These are phyloP conservation scores for Hylaeus volcanicus DNA, from an alignment of 1,140 invertebrate genomes.

Conservation along the genomic window DNA sequence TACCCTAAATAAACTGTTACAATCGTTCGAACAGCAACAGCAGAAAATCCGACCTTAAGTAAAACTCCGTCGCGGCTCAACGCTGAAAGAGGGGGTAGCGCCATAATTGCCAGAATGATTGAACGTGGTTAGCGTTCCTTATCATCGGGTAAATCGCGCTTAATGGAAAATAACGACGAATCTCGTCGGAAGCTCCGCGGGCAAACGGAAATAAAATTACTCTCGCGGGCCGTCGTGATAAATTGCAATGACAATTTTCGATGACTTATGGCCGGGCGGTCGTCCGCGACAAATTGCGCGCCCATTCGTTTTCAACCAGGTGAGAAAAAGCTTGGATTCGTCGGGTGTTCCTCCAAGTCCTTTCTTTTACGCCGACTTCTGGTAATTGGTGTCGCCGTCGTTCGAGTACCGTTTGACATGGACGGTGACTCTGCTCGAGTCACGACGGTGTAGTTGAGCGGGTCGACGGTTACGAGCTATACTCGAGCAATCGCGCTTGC, in stretches of 20 bases:
- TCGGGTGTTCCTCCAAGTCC: neutral
- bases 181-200: slow-evolving; percentile 22
- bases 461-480: neutral
- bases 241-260: slow-evolving; percentile 54
- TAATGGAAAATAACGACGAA: slow-evolving; percentile 41
- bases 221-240: slow-evolving; percentile 12
- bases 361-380: neutral
- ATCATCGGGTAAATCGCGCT: slow-evolving; percentile 14
- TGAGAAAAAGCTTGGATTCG: slow-evolving; percentile 39
- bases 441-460: slow-evolving; percentile 11
- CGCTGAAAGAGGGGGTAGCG: neutral
- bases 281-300: slow-evolving; percentile 41
- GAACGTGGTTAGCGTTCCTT: slow-evolving; percentile 16
- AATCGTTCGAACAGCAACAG: too few species aligned
- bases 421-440: slow-evolving; percentile 25
- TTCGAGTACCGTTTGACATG: slow-evolving; percentile 16
- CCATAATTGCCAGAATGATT: slow-evolving; percentile 38
- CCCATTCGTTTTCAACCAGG: slow-evolving; percentile 47
- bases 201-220: slow-evolving; percentile 41
- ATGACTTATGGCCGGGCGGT: slow-evolving; percentile 51
- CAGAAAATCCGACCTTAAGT: neutral
- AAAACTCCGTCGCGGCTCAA: neutral
- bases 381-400: slow-evolving; percentile 38
- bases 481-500: too few species aligned
- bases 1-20: too few species aligned